A percentile compares a stretch with the other conserved stretches of the same genome.
These are phyloP conservation scores for Petromus typicus DNA, from an alignment of 2,113 vertebrate species.

Conservation along the genomic window DNA sequence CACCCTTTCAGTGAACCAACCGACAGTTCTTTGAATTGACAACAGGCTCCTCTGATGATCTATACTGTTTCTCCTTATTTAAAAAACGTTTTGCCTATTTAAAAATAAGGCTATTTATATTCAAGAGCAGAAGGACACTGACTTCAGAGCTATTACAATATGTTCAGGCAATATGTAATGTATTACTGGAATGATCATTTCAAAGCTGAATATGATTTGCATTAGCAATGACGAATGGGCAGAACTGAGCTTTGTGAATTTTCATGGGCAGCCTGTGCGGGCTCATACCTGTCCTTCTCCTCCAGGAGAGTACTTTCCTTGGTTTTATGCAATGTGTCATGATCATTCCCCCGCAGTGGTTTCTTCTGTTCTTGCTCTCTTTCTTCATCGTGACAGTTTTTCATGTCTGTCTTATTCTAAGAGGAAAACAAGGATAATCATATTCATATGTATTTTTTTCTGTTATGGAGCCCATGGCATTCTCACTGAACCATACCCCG, in stretches of 20 bases:
- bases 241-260: not conserved
- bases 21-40: not conserved
- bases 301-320: conserved; percentile 72
- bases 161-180: not conserved
- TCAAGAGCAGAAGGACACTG: not conserved
- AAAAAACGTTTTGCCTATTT: conserved; percentile 14
- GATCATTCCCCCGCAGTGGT: conserved; percentile 76
- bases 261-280: fast-evolving
- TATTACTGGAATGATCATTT: conserved; percentile 24
- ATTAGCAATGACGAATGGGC: not conserved
- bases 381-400: conserved; percentile 77
- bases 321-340: conserved; percentile 64
- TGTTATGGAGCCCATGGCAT: not conserved
- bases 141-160: conserved; percentile 46
- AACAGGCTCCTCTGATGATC: not conserved
- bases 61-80: not conserved
- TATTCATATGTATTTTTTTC: not conserved
- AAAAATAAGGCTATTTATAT: conserved; percentile 47
- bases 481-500: not conserved
- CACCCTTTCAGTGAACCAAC: not conserved
- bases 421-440: conserved; percentile 40
- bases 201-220: conserved; percentile 16
- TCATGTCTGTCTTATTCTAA: conserved; percentile 83
- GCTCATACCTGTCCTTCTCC: conserved; percentile 81
- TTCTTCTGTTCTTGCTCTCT: conserved; percentile 80